Evolutionary conservation across 2,113 vertebrate species (phyloP), one percentile per base, ranked within the genome.

Genomic region (Tachycineta bicolor): DNA sequence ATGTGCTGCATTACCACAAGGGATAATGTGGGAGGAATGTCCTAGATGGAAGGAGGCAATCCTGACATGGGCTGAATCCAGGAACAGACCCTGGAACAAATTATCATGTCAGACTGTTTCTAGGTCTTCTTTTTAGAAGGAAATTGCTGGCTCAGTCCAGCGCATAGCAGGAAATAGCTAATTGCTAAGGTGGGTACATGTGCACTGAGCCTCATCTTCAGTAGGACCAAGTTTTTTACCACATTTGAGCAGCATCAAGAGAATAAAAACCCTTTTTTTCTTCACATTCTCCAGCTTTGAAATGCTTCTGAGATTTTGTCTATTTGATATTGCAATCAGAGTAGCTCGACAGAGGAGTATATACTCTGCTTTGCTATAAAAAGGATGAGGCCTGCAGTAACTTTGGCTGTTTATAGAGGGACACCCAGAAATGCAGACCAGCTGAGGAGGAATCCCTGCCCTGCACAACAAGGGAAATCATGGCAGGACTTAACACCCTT

Each of bases 21-120:
- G 85, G 58, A 84, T 79, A 85, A 89, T 14, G 75, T 85, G 63
- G 82, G 95, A 96, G 78, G 90, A 97, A 94, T 90, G 78, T 85
- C 82, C 84, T 87, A 73, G 39, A 94, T 71, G 71, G 85, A 93
- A 89, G 58, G 69, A 95, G 87, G 71, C 52, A 71, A 0, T 68
- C 74, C 64, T 85, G 65, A 78, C n/a, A 8, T 83, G 58, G 75
- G 82, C 37, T 95, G 94, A 56, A 94, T 87, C 87, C 93, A 95
- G 79, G 44, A 96, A 79, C 84, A 83, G 82, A 91, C 74, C 78
- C 84, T 96, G 94, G 94, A 96, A 95, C 44, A 90, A 93, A 95
- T 93, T 94, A 95, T 56, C 16, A 1, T 60, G 67, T 90, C 62
- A 87, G 82, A 41, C 29, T 49, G 22, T 60, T 87, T 85, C 58